Percentiles rank a stretch among this genome's conserved stretches.
Evolutionary conservation across 2,797 vertebrate species (phyloP).

Genomic region (Sandelia bainsii): DNA sequence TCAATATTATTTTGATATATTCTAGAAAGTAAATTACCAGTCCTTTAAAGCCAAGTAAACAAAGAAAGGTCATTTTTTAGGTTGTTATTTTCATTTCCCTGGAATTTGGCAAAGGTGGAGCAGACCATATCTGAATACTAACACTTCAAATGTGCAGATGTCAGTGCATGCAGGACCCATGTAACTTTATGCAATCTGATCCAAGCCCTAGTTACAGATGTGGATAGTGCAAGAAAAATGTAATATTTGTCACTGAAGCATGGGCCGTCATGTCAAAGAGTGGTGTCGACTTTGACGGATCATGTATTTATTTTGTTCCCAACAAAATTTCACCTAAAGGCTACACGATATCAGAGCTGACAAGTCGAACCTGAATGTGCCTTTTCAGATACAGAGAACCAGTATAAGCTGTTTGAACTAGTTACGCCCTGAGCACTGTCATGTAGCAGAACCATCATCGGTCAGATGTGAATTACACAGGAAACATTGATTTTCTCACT

Average conservation of each 20-base stretch:
- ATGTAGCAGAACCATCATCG: conserved; percentile 39
- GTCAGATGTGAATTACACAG: conserved; percentile 46
- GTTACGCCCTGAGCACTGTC: conserved; percentile 33
- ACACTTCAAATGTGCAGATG: conserved; percentile 17
- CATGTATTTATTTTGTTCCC: conserved; percentile 39
- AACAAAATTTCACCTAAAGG: conserved; percentile 41
- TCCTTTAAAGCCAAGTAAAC: neutral
- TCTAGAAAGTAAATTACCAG: neutral
- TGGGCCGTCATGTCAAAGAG: conserved; percentile 1
- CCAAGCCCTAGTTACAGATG: neutral
- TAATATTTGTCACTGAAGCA: conserved; percentile 40
- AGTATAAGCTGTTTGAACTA: conserved; percentile 39
- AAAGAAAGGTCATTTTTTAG: neutral
- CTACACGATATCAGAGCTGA: conserved; percentile 37
- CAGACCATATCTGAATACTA: conserved; percentile 8
- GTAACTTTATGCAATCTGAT: conserved; percentile 33
- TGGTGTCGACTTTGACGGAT: conserved; percentile 30
- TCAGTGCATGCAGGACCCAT: conserved; percentile 17
- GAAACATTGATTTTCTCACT: conserved; percentile 45
- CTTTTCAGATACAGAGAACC: conserved; percentile 21
- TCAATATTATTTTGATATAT: too few relatives aligned
- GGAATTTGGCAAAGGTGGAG: too few relatives aligned
- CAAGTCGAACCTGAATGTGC: conserved; percentile 32
- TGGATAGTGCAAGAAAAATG: conserved; percentile 41
- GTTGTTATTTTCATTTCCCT: too few relatives aligned